Percentiles rank a stretch among this genome's conserved stretches.
These are phyloP conservation scores for Mico argentatus DNA, from an alignment of 2,797 vertebrate species.

Conservation along the genomic window DNA sequence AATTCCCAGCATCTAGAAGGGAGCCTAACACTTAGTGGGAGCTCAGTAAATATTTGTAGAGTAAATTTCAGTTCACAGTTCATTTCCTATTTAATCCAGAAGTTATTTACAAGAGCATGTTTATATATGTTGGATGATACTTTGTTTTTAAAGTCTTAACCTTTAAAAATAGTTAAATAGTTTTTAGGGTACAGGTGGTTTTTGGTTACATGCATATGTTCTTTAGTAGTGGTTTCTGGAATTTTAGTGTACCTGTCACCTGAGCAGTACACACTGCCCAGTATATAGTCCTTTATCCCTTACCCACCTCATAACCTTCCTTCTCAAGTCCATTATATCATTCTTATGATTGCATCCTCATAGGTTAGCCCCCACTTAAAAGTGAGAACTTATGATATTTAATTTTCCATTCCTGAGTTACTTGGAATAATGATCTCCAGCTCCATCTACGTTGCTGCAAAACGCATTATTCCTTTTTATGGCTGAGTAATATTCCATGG, in stretches of 20 bases:
- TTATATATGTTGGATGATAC: not conserved
- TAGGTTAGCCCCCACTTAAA: not conserved
- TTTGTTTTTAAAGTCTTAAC: no score
- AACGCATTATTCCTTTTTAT: not conserved
- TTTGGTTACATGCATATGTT: not conserved
- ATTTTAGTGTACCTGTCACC: not conserved
- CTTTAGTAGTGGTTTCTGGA: not conserved
- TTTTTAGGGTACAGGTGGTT: not conserved
- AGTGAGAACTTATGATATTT: not conserved
- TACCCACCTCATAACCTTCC: not conserved
- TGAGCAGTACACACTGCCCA: not conserved
- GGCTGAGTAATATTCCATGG: not conserved
- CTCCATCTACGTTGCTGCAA: not conserved
- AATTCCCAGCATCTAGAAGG: not conserved
- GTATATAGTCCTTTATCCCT: not conserved
- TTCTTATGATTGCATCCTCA: not conserved
- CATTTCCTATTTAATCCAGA: not conserved
- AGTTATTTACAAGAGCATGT: not conserved
- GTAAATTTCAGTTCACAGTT: not conserved
- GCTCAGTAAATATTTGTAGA: not conserved
- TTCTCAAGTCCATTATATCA: not conserved
- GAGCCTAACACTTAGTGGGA: not conserved
- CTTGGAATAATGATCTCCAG: not conserved
- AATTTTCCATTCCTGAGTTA: not conserved
- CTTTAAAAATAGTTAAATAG: not conserved